A percentile compares a stretch with the other conserved stretches of the same genome.
Conservation (phyloP, 2,797 vertebrate species). For the Salmo trutta region DNA sequence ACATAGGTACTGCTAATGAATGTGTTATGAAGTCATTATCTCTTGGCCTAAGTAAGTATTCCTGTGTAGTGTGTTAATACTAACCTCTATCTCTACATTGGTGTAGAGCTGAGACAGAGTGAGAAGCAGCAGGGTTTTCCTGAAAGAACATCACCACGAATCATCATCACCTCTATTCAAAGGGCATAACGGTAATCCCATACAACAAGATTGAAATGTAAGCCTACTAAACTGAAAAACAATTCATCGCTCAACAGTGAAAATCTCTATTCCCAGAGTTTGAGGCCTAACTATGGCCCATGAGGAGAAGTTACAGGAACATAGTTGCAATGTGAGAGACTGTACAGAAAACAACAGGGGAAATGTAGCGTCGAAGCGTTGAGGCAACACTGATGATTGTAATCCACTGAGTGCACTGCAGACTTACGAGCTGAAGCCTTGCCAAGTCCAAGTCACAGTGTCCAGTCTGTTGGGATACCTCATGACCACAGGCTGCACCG, state of each 20-base stretch:
- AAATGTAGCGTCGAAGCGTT: background rate
- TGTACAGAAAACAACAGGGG: background rate
- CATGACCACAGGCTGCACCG: conserved; percentile 90
- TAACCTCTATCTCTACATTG: conserved; percentile 95
- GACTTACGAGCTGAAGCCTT: conserved; percentile 92
- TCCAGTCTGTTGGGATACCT: conserved; percentile 93
- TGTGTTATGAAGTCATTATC: background rate
- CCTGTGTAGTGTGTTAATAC: conserved; percentile 9
- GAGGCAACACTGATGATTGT: background rate
- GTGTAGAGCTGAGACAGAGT: conserved; percentile 90
- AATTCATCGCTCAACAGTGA: background rate
- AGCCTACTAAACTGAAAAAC: background rate
- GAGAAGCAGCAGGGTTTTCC: conserved; percentile 81
- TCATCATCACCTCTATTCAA: background rate
- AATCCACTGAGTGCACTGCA: background rate
- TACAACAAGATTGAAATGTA: background rate
- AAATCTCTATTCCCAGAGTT: background rate
- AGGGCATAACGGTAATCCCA: background rate
- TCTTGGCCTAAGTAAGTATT: background rate
- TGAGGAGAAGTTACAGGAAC: background rate
- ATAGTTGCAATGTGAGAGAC: background rate
- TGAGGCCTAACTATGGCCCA: background rate
- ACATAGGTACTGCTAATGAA: background rate
- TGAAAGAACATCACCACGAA: conserved; percentile 54
- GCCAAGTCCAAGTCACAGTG: conserved; percentile 98